Conservation (phyloP, 2,888 invertebrate genomes). For the Heteropelma amictum region DNA sequence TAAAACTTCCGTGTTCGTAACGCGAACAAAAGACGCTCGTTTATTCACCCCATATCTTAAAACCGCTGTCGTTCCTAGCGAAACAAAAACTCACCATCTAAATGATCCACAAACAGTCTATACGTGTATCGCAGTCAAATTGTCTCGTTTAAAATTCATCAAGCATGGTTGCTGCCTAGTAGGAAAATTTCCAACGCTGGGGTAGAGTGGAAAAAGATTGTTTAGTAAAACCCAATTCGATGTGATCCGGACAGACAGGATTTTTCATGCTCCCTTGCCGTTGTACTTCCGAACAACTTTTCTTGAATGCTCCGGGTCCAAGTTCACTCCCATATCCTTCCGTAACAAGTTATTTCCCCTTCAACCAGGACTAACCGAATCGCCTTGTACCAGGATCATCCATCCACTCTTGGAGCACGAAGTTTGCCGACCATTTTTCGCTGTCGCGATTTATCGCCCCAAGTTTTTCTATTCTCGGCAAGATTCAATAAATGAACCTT, state of each 20-base stretch:
- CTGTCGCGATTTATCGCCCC: neutral
- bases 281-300: too few species aligned
- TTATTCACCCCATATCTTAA: slow-evolving; percentile 41
- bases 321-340: slow-evolving; percentile 15
- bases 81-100: slow-evolving; percentile 9
- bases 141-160: slow-evolving; percentile 1
- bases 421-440: slow-evolving; percentile 33
- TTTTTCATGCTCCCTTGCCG: too few species aligned
- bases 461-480: too few species aligned
- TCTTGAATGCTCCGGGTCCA: neutral
- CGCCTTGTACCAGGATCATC: neutral
- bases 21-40: slow-evolving; percentile 43
- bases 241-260: too few species aligned
- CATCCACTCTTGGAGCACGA: neutral
- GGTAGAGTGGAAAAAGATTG: too few species aligned
- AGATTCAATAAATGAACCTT: neutral
- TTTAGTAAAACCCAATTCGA: too few species aligned
- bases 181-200: too few species aligned
- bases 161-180: neutral
- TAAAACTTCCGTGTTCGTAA: slow-evolving; percentile 39
- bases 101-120: slow-evolving; percentile 37
- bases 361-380: neutral
- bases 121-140: slow-evolving; percentile 28
- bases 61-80: slow-evolving; percentile 9
- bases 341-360: slow-evolving; percentile 34